Base-by-base conservation (phyloP, 2,113 vertebrate genomes). In the Coturnix japonica region DNA sequence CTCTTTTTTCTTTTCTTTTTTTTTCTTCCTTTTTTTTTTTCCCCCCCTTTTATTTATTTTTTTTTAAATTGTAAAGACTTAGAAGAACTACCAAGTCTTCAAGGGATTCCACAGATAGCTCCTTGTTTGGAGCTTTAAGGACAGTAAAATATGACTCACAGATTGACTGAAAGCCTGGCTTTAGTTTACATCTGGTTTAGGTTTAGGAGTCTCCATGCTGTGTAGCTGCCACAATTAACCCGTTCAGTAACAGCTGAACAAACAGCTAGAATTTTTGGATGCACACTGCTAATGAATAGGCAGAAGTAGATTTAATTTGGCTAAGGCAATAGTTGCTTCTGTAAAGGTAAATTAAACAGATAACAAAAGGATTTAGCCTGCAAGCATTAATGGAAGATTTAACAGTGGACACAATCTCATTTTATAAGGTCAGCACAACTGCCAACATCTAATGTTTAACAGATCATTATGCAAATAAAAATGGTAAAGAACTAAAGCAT, bases 181-280 rank as follows among this genome's bases (percentile, higher is more conserved):
- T 96, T 96, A 88, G 91, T 95, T 96, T 95, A 95, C 97, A 97
- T 97, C 97, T 97, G 97, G 84, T 97, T 97, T 95, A 82, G 79
- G 94, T 97, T 97, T 97, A 91, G 81, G 46, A 95, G 94, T 92
- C 94, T 93, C 85, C 84, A 87, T 93, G 79, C 47, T 10, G 91
- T 77, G 86, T 86, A 93, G 91, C 88, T 94, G 67, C 70, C 85
- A 90, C 63, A 86, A 92, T 96, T 95, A 97, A 97, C 96, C 94
- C 96, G 88, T 97, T 94, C 86, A 77, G 70, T 33, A 70, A 95
- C 20, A 90, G 82, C 19, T 81, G 75, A 82, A 87, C 13, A 94
- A 94, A 89, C 39, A 95, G 47, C 69, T 63, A 65, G 57, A 87
- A 63, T 65, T 75, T 74, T 67, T 56, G 30, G 44, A 70, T 51